These are phyloP conservation scores for Serilophus lunatus DNA, from an alignment of 2,113 vertebrate species.

Conservation along the genomic window DNA sequence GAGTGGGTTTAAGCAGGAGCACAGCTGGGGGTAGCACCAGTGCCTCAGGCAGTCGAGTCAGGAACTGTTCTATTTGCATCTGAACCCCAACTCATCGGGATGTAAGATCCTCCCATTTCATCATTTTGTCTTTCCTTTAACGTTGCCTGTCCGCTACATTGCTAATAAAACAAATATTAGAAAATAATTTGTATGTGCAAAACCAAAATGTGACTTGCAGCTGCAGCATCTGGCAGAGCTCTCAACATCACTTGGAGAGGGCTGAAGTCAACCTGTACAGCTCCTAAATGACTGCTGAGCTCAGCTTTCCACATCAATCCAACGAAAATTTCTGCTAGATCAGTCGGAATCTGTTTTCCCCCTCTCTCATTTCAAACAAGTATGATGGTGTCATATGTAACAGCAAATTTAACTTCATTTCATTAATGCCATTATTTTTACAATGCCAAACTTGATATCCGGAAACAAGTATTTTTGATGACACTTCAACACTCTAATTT, in stretches of 20 bases:
- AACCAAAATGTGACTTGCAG: background rate
- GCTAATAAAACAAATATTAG: background rate
- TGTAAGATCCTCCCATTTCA: background rate
- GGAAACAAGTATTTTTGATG: background rate
- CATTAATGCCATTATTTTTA: background rate
- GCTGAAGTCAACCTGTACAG: background rate
- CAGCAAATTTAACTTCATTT: background rate
- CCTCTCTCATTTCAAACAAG: background rate
- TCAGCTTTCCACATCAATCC: background rate
- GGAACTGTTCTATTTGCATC: background rate
- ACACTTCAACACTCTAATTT: background rate
- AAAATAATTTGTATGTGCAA: background rate
- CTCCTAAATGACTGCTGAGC: background rate
- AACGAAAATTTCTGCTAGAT: background rate
- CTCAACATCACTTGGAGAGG: background rate
- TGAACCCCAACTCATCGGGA: background rate
- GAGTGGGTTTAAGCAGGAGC: background rate
- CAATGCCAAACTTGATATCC: background rate
- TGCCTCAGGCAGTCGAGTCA: background rate
- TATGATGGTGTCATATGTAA: background rate
- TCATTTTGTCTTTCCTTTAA: background rate
- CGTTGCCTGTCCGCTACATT: background rate
- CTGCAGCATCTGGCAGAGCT: background rate
- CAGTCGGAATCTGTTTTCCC: background rate
- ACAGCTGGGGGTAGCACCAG: accelerated